Evolutionary conservation across 23 tunicate genomes (phyloP), one percentile per base, ranked within the genome.

Genomic region (Ascidia mentula): DNA sequence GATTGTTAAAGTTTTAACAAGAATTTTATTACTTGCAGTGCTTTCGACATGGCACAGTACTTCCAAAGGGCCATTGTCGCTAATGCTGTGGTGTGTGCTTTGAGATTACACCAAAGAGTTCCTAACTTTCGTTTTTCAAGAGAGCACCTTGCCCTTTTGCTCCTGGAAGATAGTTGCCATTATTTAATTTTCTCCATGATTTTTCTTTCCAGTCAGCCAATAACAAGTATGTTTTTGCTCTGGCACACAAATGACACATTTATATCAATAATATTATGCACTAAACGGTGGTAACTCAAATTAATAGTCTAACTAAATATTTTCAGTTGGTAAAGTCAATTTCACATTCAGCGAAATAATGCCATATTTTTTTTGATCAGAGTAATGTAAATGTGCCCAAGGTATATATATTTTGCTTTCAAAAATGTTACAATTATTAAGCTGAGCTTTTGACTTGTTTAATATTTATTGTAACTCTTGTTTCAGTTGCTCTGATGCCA

Each of bases 401-500:
- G n/a, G n/a, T n/a, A n/a, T n/a, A n/a, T n/a, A n/a, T n/a, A n/a
- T n/a, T n/a, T n/a, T n/a, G n/a, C n/a, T n/a, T n/a, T n/a, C n/a
- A n/a, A n/a, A n/a, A n/a, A n/a, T n/a, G n/a, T n/a, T n/a, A n/a
- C n/a, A n/a, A n/a, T n/a, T n/a, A n/a, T n/a, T n/a, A n/a, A n/a
- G n/a, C n/a, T n/a, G n/a, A n/a, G n/a, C n/a, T n/a, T n/a, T n/a
- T n/a, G n/a, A n/a, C n/a, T n/a, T n/a, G n/a, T n/a, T n/a, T n/a
- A n/a, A n/a, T n/a, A n/a, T n/a, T n/a, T n/a, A n/a, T n/a, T n/a
- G n/a, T n/a, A n/a, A n/a, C n/a, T n/a, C n/a, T n/a, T n/a, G n/a
- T n/a, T n/a, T n/a, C 82, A 92, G 97, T 92, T 75, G 97, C 92
- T 5, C 72, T 92, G 45, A 79, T 92, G 82, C 97, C 97, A 0